phyloP scores from a whole-genome alignment of 2,888 invertebrate genomes.

The Smittia aterrima region DNA sequence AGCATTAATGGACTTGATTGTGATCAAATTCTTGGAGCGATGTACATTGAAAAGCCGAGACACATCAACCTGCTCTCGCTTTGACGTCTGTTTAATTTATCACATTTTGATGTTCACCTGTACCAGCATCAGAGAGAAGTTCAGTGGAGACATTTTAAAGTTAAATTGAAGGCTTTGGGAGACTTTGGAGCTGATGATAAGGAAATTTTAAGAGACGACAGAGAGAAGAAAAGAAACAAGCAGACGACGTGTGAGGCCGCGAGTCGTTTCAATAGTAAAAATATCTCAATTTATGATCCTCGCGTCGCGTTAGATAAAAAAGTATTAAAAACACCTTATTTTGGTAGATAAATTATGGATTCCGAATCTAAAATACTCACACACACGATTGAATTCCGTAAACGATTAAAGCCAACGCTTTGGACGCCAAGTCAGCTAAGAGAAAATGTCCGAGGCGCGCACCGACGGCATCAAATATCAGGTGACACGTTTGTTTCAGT shows the following conservation, averaged over 20 bases:
- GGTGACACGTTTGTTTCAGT: conserved; percentile 40
- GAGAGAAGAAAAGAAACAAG: background rate
- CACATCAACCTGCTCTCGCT: conserved; percentile 34
- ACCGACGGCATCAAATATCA: conserved; percentile 39
- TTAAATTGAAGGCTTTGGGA: background rate
- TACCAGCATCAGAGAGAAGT: conserved; percentile 16
- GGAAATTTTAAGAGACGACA: background rate
- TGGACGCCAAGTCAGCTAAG: background rate
- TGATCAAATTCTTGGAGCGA: background rate
- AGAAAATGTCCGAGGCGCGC: conserved; percentile 18
- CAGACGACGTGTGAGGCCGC: conserved; percentile 27
- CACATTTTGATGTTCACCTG: conserved; percentile 27
- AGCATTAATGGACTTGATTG: conserved; percentile 21
- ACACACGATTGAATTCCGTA: conserved; percentile 33
- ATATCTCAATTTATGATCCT: conserved; percentile 41
- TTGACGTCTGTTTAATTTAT: conserved; percentile 13
- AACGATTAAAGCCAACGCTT: conserved; percentile 38
- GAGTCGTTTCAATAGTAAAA: conserved; percentile 27
- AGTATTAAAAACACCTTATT: conserved; percentile 35
- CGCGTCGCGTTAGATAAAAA: conserved; percentile 18
- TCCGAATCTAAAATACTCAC: conserved; percentile 18
- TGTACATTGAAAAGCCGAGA: background rate
- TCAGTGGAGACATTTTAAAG: background rate
- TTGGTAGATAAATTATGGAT: conserved; percentile 40
- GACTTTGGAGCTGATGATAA: background rate